These are phyloP conservation scores for Pristionchus mayeri DNA, from an alignment of 2,888 invertebrate species.

Conservation along the genomic window DNA sequence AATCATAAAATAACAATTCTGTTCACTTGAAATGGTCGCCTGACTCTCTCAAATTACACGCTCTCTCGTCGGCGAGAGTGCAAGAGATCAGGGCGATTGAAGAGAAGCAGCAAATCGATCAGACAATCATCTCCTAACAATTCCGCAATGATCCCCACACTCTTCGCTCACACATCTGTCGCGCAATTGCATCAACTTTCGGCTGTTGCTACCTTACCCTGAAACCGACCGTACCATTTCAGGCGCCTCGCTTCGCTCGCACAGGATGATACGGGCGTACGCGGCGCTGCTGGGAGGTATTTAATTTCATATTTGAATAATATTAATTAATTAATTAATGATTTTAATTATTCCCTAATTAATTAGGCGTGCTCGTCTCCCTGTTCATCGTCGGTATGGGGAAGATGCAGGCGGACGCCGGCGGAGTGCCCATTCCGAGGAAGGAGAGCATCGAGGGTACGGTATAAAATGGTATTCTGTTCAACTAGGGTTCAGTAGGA, in stretches of 20 bases:
- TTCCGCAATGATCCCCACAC: too few species aligned
- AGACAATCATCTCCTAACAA: too few species aligned
- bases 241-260: slow-evolving; percentile 26
- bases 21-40: too few species aligned
- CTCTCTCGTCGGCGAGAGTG: too few species aligned
- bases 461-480: background rate
- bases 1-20: too few species aligned
- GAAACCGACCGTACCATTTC: background rate
- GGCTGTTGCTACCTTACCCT: too few species aligned
- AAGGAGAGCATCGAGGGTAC: background rate
- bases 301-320: background rate
- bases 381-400: slow-evolving; percentile 15
- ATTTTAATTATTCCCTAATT: too few species aligned
- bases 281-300: background rate
- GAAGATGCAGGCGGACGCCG: slow-evolving; percentile 22
- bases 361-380: background rate
- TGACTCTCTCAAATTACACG: too few species aligned
- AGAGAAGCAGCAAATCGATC: too few species aligned
- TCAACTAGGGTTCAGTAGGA: background rate
- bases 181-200: too few species aligned
- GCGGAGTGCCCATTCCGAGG: slow-evolving; percentile 4
- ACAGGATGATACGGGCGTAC: slow-evolving; percentile 16
- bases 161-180: too few species aligned
- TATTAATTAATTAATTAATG: background rate
- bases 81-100: too few species aligned